Percentiles rank a stretch among this genome's conserved stretches.
These are phyloP conservation scores for Heliconius ethilla DNA, from an alignment of 2,888 invertebrate species.

Conservation along the genomic window DNA sequence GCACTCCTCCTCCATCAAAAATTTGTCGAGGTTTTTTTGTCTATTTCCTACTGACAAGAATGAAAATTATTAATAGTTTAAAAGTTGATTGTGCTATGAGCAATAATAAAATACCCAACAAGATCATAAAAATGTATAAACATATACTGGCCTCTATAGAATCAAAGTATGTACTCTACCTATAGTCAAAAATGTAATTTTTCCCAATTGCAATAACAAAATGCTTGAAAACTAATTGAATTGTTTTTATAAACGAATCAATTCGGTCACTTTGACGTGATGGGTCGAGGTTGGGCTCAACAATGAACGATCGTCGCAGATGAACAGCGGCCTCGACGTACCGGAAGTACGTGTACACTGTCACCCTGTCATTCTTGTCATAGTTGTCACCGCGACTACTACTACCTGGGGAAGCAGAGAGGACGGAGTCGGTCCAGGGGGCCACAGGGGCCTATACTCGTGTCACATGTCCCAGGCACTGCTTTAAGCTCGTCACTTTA, in stretches of 20 bases:
- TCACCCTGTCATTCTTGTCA: conserved; percentile 8
- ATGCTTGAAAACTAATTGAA: conserved; percentile 14
- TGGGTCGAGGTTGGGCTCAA: conserved; percentile 4
- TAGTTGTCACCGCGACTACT: neutral
- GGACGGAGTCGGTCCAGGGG: neutral
- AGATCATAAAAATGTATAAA: no score
- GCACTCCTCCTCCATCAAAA: no score
- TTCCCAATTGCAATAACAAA: neutral
- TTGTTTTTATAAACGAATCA: conserved; percentile 15
- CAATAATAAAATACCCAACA: no score
- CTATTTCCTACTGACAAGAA: no score
- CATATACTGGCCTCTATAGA: no score
- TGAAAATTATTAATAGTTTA: no score
- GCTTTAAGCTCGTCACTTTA: no score
- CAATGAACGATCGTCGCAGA: conserved; percentile 13
- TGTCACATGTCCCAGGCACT: no score
- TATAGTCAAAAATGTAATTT: neutral
- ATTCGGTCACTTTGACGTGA: neutral
- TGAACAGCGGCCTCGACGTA: conserved; percentile 19
- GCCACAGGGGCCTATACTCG: no score
- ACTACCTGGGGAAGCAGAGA: neutral
- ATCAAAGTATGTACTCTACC: neutral
- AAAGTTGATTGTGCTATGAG: no score
- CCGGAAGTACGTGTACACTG: conserved; percentile 8
- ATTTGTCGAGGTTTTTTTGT: no score